These are phyloP conservation scores for Schizotus pectinicornis DNA, from an alignment of 2,888 invertebrate species.

Conservation along the genomic window DNA sequence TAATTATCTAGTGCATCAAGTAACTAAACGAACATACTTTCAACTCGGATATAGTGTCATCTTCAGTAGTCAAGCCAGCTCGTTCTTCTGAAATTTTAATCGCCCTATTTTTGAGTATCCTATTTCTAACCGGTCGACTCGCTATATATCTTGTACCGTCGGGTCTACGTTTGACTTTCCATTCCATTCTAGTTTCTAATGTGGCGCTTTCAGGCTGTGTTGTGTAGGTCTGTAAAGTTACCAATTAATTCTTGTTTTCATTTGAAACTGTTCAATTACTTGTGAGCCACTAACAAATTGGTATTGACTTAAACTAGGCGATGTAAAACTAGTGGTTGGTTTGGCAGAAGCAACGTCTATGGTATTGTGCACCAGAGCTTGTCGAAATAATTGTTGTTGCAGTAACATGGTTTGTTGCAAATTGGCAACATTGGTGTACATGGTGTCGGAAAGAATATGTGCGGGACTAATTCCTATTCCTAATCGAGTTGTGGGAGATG, in stretches of 20 bases:
- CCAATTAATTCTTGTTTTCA: constrained; percentile 1
- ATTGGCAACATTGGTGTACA: constrained; percentile 74
- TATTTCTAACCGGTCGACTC: constrained; percentile 70
- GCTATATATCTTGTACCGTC: constrained; percentile 81
- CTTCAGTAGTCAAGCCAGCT: constrained; percentile 71
- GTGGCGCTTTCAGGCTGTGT: constrained; percentile 37
- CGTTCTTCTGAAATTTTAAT: constrained; percentile 71
- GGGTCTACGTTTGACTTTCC: constrained; percentile 78
- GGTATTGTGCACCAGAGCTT: constrained; percentile 57
- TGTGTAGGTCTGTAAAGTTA: constrained; percentile 25
- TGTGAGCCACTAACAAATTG: constrained; percentile 62
- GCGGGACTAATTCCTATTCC: constrained; percentile 37
- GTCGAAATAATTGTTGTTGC: constrained; percentile 69
- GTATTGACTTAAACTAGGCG: constrained; percentile 66
- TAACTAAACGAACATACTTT: constrained; percentile 59
- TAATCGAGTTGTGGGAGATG: constrained; percentile 45
- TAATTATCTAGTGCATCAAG: no score
- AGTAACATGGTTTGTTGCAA: constrained; percentile 72
- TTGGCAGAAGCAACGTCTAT: constrained; percentile 43
- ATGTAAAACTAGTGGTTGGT: constrained; percentile 59
- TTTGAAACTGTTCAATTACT: constrained; percentile 25
- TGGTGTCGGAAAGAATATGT: constrained; percentile 64
- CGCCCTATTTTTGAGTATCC: constrained; percentile 71
- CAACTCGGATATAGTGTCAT: constrained; percentile 78
- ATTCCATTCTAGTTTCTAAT: constrained; percentile 64